Evolutionary conservation across 2,888 invertebrate species (phyloP).

Genomic region (Reticulitermes lucifugus): DNA sequence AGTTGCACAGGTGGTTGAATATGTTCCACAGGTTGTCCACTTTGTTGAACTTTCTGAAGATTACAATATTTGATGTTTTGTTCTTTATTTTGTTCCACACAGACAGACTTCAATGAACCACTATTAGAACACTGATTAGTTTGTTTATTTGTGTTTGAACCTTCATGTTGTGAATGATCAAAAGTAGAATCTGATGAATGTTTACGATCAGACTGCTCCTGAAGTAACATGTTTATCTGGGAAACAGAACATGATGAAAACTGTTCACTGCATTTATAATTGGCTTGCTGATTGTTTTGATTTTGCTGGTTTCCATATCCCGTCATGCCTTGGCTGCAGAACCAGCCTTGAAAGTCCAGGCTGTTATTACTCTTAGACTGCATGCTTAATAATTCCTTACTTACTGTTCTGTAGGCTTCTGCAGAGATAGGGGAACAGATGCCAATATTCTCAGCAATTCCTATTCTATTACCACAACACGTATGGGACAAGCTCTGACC

Average conservation of each 20-base stretch:
- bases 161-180: constrained; percentile 22
- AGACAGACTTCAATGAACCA: constrained; percentile 29
- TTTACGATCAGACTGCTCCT: constrained; percentile 47
- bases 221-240: constrained; percentile 43
- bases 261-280: constrained; percentile 52
- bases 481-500: constrained; percentile 40
- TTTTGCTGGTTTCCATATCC: constrained; percentile 44
- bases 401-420: constrained; percentile 45
- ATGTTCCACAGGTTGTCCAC: constrained; percentile 25
- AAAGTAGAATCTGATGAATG: constrained; percentile 22
- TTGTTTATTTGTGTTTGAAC: constrained; percentile 35
- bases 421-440: constrained; percentile 48
- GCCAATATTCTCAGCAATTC: constrained; percentile 41
- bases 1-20: constrained; percentile 8
- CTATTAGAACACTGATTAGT: constrained; percentile 16
- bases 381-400: constrained; percentile 47
- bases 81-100: constrained; percentile 44
- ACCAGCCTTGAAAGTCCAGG: constrained; percentile 51
- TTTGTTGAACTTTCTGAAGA: constrained; percentile 39
- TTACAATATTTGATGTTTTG: constrained; percentile 42
- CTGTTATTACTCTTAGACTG: constrained; percentile 40
- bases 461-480: constrained; percentile 46
- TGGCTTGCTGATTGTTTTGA: constrained; percentile 42
- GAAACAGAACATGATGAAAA: constrained; percentile 50
- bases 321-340: constrained; percentile 47